phyloP scores from a whole-genome alignment of 30 jellyfish, hydroid and myxozoan genomes.

The Mastigias papua region DNA sequence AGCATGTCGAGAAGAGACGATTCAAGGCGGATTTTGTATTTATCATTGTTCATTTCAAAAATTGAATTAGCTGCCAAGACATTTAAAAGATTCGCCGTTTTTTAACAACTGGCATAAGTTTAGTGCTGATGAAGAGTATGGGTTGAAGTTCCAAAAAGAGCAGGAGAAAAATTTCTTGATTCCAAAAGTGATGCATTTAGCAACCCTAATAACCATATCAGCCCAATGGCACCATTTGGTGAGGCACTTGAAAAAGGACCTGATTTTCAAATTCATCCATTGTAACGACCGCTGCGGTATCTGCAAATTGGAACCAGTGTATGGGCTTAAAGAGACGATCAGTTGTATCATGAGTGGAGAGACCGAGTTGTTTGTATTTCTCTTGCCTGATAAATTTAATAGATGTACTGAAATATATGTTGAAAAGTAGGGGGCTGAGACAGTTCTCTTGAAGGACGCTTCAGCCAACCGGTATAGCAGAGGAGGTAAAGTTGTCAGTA shows the following conservation, averaged over 20 bases:
- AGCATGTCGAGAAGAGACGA: constrained; percentile 32
- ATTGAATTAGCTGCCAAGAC: constrained; percentile 6
- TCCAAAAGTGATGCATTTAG: constrained; percentile 27
- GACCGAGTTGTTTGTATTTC: constrained; percentile 15
- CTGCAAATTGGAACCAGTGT: constrained; percentile 46
- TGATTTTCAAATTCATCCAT: constrained; percentile 16
- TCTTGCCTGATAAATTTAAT: constrained; percentile 24
- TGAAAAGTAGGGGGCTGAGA: constrained; percentile 29
- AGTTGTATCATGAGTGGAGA: constrained; percentile 11
- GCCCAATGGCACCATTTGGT: constrained; percentile 32
- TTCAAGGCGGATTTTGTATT: constrained; percentile 12
- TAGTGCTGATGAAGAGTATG: constrained; percentile 24
- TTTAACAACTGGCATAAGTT: constrained; percentile 18
- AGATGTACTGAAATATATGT: constrained; percentile 21
- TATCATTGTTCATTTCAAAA: constrained; percentile 8
- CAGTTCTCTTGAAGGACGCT: neutral
- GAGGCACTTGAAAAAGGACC: constrained; percentile 18
- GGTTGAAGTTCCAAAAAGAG: constrained; percentile 34
- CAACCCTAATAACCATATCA: constrained; percentile 11
- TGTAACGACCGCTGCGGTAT: constrained; percentile 29
- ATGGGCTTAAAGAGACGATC: constrained; percentile 24
- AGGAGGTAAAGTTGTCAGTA: constrained; percentile 20
- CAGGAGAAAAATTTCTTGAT: constrained; percentile 13
- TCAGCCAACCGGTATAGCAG: constrained; percentile 1
- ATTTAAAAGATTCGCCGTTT: neutral